Percentiles rank a stretch among this genome's conserved stretches.
Conservation (phyloP, 2,888 invertebrate species). For the Carterocephalus palaemon region DNA sequence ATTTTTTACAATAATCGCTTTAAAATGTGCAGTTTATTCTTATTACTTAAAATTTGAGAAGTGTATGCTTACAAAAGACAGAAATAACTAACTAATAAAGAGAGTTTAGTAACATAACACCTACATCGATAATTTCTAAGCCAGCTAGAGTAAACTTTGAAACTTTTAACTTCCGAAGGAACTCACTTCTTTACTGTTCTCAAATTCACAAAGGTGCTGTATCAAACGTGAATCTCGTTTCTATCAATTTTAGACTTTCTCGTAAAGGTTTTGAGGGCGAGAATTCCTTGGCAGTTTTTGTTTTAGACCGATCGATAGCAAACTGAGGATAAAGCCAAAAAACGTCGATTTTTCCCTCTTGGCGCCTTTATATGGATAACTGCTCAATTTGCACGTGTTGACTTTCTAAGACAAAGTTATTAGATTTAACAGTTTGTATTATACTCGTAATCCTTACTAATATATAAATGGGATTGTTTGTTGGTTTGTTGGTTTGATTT, state of each 20-base stretch:
- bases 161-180: constrained; percentile 28
- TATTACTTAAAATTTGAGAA: constrained; percentile 1
- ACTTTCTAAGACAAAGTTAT: neutral
- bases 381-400: constrained; percentile 1
- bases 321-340: constrained; percentile 1
- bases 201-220: constrained; percentile 31
- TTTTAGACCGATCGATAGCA: constrained; percentile 1
- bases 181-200: constrained; percentile 27
- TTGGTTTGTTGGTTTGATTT: too few relatives aligned
- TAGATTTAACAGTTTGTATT: too few relatives aligned
- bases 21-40: too few relatives aligned
- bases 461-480: too few relatives aligned
- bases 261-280: neutral
- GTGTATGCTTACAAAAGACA: constrained; percentile 15
- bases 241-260: neutral
- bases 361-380: constrained; percentile 4
- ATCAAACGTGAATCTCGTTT: constrained; percentile 7
- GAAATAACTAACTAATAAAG: constrained; percentile 15
- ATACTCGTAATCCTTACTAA: too few relatives aligned
- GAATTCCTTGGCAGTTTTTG: neutral
- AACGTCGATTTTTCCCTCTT: neutral
- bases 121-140: constrained; percentile 28
- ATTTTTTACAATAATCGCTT: too few relatives aligned
- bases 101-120: constrained; percentile 28
- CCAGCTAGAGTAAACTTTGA: constrained; percentile 28